Percentiles rank a stretch among this genome's conserved stretches.
phyloP scores from a whole-genome alignment of 2,113 vertebrate genomes.

The Symphodus melops region DNA sequence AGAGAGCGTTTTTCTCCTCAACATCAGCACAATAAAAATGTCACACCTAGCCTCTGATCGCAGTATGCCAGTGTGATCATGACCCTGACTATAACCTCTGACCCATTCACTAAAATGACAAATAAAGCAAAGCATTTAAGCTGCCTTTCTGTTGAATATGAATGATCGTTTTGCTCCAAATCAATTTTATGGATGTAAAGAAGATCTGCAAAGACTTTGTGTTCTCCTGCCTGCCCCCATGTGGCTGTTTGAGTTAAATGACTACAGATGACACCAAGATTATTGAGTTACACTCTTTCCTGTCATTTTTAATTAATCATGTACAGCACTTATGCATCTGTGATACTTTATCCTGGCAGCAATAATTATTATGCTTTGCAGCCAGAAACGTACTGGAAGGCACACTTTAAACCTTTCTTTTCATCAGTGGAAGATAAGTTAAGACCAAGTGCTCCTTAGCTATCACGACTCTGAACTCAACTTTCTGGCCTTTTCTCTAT shows the following conservation, averaged over 20 bases:
- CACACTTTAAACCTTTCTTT: slow-evolving; percentile 23
- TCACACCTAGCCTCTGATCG: slow-evolving; percentile 16
- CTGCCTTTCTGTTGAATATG: neutral
- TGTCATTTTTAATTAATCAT: neutral
- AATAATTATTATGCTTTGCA: slow-evolving; percentile 15
- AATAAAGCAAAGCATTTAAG: neutral
- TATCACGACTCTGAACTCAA: neutral
- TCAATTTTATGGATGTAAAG: slow-evolving; percentile 6
- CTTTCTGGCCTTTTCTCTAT: neutral
- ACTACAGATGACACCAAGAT: neutral
- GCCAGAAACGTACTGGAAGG: slow-evolving; percentile 6
- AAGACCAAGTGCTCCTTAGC: neutral
- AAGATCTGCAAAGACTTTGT: slow-evolving; percentile 7
- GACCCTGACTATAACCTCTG: slow-evolving; percentile 22
- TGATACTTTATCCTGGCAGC: neutral
- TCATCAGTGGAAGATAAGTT: slow-evolving; percentile 23
- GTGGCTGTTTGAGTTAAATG: neutral
- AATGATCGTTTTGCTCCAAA: neutral
- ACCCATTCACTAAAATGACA: neutral
- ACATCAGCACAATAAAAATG: slow-evolving; percentile 60
- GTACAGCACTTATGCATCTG: neutral
- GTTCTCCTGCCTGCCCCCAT: neutral
- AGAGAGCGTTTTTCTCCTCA: slow-evolving; percentile 43
- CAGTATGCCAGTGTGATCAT: slow-evolving; percentile 14
- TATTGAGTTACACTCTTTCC: neutral